Conservation (phyloP, 2,113 vertebrate species). For the Xenopus tropicalis region DNA sequence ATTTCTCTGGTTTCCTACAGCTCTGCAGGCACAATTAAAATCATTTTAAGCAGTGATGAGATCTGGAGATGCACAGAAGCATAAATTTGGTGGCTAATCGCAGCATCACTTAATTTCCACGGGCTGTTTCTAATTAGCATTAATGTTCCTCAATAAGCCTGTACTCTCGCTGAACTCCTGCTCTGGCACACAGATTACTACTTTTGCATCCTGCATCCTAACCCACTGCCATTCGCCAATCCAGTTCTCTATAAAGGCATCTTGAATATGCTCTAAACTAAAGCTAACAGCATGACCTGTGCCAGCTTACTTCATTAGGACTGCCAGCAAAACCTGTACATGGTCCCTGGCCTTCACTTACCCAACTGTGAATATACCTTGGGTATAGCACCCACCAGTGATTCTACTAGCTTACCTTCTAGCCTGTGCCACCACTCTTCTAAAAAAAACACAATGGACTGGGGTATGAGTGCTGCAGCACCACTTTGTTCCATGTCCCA, state of each 20-base stretch:
- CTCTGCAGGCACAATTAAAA: slow-evolving; percentile 46
- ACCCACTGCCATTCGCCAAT: background rate
- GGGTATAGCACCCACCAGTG: too few relatives aligned
- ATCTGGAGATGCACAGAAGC: slow-evolving; percentile 46
- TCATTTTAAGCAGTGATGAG: slow-evolving; percentile 46
- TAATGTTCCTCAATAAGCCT: slow-evolving; percentile 46
- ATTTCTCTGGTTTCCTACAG: slow-evolving; percentile 31
- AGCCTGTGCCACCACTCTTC: too few relatives aligned
- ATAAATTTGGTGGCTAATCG: slow-evolving; percentile 46
- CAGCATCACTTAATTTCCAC: slow-evolving; percentile 45
- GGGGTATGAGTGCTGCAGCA: too few relatives aligned
- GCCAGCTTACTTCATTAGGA: too few relatives aligned
- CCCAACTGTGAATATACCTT: too few relatives aligned
- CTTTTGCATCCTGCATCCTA: slow-evolving; percentile 30
- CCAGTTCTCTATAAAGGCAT: slow-evolving; percentile 7
- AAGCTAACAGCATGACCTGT: too few relatives aligned
- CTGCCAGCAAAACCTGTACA: too few relatives aligned
- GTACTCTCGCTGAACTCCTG: slow-evolving; percentile 44
- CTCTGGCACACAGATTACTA: slow-evolving; percentile 36
- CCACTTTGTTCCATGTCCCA: too few relatives aligned
- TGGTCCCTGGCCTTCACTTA: too few relatives aligned
- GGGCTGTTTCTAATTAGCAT: slow-evolving; percentile 46
- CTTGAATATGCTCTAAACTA: background rate
- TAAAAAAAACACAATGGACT: too few relatives aligned
- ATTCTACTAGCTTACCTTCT: too few relatives aligned